These are phyloP conservation scores for Cyclophora albipunctata DNA, from an alignment of 2,888 invertebrate species.

Conservation along the genomic window DNA sequence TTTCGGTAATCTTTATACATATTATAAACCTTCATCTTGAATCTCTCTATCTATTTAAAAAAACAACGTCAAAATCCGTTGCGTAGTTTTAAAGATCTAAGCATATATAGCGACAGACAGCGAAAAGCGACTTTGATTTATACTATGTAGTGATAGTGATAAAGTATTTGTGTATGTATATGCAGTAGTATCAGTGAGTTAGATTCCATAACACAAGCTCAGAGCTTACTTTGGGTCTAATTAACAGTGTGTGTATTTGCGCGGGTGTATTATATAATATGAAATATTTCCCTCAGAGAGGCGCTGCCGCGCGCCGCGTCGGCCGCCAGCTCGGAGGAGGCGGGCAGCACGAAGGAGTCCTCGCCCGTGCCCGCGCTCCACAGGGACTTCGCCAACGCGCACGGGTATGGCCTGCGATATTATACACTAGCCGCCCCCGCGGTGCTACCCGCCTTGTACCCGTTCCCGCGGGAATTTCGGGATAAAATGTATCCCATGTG, in stretches of 20 bases:
- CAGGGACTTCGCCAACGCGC: slow-evolving; percentile 34
- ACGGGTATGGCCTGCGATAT: slow-evolving; percentile 27
- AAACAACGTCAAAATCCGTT: too few relatives aligned
- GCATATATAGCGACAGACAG: too few relatives aligned
- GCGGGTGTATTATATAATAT: background rate
- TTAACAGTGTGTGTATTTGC: background rate
- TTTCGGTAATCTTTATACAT: too few relatives aligned
- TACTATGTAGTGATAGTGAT: background rate
- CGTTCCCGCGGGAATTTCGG: too few relatives aligned
- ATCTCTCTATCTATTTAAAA: too few relatives aligned
- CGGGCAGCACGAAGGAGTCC: slow-evolving; percentile 66
- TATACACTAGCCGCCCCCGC: background rate
- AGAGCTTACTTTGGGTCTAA: background rate
- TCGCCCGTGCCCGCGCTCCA: slow-evolving; percentile 52
- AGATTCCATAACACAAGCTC: background rate
- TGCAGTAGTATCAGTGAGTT: too few relatives aligned
- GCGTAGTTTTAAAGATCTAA: too few relatives aligned
- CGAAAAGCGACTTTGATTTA: too few relatives aligned
- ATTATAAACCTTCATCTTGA: too few relatives aligned
- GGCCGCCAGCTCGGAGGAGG: slow-evolving; percentile 66
- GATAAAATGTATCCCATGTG: too few relatives aligned
- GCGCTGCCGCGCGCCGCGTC: slow-evolving; percentile 53
- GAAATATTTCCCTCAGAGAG: slow-evolving; percentile 28
- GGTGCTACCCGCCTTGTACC: background rate
- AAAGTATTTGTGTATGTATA: too few relatives aligned